A percentile compares a stretch with the other conserved stretches of the same genome.
Conservation (phyloP, 2,797 vertebrate genomes). For the Neosilurus mollespiculum region DNA sequence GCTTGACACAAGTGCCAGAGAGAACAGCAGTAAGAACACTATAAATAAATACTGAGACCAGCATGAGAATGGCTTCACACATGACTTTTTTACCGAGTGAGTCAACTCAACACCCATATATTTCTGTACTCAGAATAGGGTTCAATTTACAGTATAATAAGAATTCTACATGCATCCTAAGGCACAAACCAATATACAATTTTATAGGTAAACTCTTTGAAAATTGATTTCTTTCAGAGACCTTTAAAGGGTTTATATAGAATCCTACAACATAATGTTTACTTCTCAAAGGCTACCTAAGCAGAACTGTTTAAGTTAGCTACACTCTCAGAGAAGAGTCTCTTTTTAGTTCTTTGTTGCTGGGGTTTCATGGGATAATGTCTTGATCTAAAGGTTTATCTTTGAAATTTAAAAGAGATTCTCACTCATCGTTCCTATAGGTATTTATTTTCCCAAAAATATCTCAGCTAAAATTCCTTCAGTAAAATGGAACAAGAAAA, state of each 20-base stretch:
- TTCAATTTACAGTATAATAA: neutral
- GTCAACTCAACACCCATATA: neutral
- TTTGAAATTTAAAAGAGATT: neutral
- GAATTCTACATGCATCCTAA: neutral
- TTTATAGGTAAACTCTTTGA: neutral
- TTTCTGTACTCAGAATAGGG: neutral
- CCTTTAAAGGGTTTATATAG: neutral
- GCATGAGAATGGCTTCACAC: neutral
- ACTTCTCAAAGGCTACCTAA: neutral
- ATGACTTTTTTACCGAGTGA: neutral
- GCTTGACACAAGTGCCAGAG: conserved; percentile 33
- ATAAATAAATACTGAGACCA: neutral
- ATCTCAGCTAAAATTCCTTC: neutral
- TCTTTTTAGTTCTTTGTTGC: neutral
- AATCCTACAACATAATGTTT: neutral
- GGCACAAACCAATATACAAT: neutral
- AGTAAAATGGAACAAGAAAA: neutral
- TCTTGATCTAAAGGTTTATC: neutral
- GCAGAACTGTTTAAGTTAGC: neutral
- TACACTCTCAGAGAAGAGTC: neutral
- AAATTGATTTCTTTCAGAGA: neutral
- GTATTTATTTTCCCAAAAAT: neutral
- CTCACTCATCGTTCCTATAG: neutral
- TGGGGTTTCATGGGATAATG: neutral
- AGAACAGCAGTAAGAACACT: neutral